phyloP scores from a whole-genome alignment of 53 echinoderm and acorn worm genomes.

The Stichopus horrens region DNA sequence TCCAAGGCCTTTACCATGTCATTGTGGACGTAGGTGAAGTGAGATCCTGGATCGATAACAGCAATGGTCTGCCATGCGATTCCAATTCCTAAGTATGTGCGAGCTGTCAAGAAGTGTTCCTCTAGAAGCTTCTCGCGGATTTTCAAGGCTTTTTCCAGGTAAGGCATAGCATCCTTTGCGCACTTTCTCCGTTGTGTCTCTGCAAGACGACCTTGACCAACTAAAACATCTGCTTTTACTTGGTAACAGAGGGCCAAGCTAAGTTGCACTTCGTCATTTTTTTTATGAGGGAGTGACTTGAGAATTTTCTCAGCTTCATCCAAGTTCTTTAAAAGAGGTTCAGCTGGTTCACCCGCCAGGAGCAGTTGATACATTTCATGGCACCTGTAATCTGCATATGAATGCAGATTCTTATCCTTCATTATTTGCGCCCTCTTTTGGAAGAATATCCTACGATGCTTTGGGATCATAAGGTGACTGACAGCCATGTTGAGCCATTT shows the following conservation, averaged over 20 bases:
- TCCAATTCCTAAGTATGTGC: slow-evolving; percentile 66
- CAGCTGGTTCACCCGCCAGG: slow-evolving; percentile 61
- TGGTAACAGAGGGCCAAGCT: slow-evolving; percentile 79
- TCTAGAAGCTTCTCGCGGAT: slow-evolving; percentile 67
- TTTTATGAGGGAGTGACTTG: slow-evolving; percentile 41
- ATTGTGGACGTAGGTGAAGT: slow-evolving; percentile 57
- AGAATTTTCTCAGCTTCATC: slow-evolving; percentile 64
- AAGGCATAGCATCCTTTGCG: slow-evolving; percentile 56
- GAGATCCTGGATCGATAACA: slow-evolving; percentile 51
- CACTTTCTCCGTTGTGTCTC: slow-evolving; percentile 1
- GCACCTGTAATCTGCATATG: slow-evolving; percentile 77
- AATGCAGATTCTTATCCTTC: slow-evolving; percentile 58
- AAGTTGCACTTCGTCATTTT: slow-evolving; percentile 53
- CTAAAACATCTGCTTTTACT: slow-evolving; percentile 67
- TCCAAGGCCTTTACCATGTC: slow-evolving; percentile 74
- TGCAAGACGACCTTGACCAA: slow-evolving; percentile 29
- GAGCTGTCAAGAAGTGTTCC: slow-evolving; percentile 72
- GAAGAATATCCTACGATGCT: slow-evolving; percentile 74
- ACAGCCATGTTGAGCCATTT: slow-evolving; percentile 73
- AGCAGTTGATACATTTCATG: slow-evolving; percentile 70
- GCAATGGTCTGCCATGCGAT: slow-evolving; percentile 68
- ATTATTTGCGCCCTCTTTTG: slow-evolving; percentile 61
- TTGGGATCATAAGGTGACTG: slow-evolving; percentile 70
- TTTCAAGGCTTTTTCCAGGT: slow-evolving; percentile 53
- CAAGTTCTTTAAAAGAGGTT: slow-evolving; percentile 66